Evolutionary conservation across 2,888 invertebrate genomes (phyloP), one percentile per base, ranked within the genome.

Genomic region (Eurytoma adleriae): DNA sequence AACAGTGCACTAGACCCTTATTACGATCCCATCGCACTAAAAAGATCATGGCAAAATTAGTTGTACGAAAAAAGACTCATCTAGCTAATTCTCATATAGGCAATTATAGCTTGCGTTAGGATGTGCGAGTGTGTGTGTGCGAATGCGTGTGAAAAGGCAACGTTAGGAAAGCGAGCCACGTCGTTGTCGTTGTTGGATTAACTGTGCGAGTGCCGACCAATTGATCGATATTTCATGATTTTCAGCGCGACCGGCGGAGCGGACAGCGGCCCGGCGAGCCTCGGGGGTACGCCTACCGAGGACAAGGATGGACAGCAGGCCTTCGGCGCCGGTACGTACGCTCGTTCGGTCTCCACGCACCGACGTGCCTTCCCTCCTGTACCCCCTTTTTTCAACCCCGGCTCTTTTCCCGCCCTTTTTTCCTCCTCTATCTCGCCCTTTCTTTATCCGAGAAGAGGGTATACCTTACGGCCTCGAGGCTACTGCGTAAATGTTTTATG

Each of bases 201-300:
- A n/a, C 4, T 40, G 40, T 18, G 52, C 27, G 7, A 24, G 30
- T 54, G 54, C 30, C 10, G n/a, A 0, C 50, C 0, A 40, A 18
- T 40, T 73, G 40, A 80, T 80, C 48, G 24, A 59, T 50, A 57
- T 59, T 75, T 67, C 27, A 72, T 54, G 54, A 73, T 40, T 85
- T 91, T 86, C 92, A 97, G 97, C 92, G 97, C 96, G 85, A 97
- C 97, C 84, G 97, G 97, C 84, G 96, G 97, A 82, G 97, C 97
- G 20, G 97, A 97, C 91, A 97, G 96, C 91, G 95, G 96, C 86
- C 96, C 96, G 82, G 96, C 93, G 68, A 96, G 96, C 79, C 93
- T 94, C 72, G 94, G 94, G 66, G 95, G 95, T 83, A 95, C 96
- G 64, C 96, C 96, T 85, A 95, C 95, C 80, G 95, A 95, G 84